Evolutionary conservation across 2,797 vertebrate genomes (phyloP).

Genomic region (Siniperca obscura): DNA sequence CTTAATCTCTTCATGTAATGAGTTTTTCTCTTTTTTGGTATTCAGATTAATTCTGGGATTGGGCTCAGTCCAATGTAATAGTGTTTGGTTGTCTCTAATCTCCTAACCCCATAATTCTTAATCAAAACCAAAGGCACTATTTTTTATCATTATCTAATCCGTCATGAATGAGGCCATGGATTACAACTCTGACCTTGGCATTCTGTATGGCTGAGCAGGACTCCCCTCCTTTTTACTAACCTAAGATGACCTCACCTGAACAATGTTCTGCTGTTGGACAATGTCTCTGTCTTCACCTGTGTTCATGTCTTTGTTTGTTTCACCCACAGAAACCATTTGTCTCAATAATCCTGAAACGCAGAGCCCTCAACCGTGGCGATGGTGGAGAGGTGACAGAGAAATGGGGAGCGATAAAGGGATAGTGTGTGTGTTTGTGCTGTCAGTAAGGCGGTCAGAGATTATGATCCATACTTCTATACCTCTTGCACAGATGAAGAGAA

Average conservation of each 20-base stretch:
- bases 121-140: slow-evolving; percentile 89
- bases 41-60: slow-evolving; percentile 94
- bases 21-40: slow-evolving; percentile 82
- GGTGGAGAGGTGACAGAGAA: slow-evolving; percentile 31
- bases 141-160: slow-evolving; percentile 80
- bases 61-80: slow-evolving; percentile 90
- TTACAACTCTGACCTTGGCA: slow-evolving; percentile 83
- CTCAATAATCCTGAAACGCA: slow-evolving; percentile 17
- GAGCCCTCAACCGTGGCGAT: background rate
- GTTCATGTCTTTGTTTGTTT: slow-evolving; percentile 18
- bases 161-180: slow-evolving; percentile 84
- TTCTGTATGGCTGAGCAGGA: slow-evolving; percentile 63
- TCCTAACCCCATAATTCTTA: slow-evolving; percentile 91
- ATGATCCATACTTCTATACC: slow-evolving; percentile 47
- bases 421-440: slow-evolving; percentile 35
- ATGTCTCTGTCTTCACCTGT: slow-evolving; percentile 23
- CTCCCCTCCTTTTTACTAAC: slow-evolving; percentile 29
- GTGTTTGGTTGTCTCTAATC: slow-evolving; percentile 90
- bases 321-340: slow-evolving; percentile 4
- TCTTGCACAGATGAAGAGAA: slow-evolving; percentile 20
- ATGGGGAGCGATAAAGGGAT: slow-evolving; percentile 33
- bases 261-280: background rate
- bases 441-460: slow-evolving; percentile 51
- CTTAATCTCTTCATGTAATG: slow-evolving; percentile 90
- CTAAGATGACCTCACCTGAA: slow-evolving; percentile 67